phyloP scores from a whole-genome alignment of 2,113 vertebrate species.

The Trichechus manatus region DNA sequence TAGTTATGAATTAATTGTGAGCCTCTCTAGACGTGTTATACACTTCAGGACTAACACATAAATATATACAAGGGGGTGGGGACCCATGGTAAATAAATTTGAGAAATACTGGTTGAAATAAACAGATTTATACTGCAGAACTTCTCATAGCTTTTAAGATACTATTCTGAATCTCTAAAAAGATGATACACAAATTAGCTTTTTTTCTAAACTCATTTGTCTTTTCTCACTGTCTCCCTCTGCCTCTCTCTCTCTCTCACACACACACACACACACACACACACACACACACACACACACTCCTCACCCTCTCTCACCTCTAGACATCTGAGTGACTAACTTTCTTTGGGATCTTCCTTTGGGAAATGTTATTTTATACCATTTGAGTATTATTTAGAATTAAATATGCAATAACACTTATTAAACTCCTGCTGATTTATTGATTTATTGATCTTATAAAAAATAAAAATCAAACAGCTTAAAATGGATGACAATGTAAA shows the following conservation, averaged over 20 bases:
- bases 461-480: constrained; percentile 48
- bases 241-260: not conserved
- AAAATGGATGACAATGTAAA: constrained; percentile 28
- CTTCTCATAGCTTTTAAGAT: not conserved
- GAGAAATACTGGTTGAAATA: not conserved
- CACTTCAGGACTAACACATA: not conserved
- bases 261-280: too few relatives aligned
- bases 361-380: constrained; percentile 12
- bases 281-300: too few relatives aligned
- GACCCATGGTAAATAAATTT: not conserved
- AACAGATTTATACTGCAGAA: not conserved
- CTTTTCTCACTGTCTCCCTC: fast-evolving
- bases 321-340: not conserved
- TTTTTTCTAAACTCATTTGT: not conserved
- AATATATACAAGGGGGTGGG: fast-evolving
- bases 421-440: constrained; percentile 38
- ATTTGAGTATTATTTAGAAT: constrained; percentile 43
- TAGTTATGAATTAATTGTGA: not conserved
- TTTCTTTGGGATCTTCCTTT: constrained; percentile 14
- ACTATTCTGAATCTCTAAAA: not conserved
- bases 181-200: not conserved
- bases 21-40: not conserved
- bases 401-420: constrained; percentile 40
- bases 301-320: not conserved
- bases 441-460: constrained; percentile 30